A percentile compares a stretch with the other conserved stretches of the same genome.
Conservation (phyloP, 1,140 invertebrate genomes). For the Drosophila gunungcola region DNA sequence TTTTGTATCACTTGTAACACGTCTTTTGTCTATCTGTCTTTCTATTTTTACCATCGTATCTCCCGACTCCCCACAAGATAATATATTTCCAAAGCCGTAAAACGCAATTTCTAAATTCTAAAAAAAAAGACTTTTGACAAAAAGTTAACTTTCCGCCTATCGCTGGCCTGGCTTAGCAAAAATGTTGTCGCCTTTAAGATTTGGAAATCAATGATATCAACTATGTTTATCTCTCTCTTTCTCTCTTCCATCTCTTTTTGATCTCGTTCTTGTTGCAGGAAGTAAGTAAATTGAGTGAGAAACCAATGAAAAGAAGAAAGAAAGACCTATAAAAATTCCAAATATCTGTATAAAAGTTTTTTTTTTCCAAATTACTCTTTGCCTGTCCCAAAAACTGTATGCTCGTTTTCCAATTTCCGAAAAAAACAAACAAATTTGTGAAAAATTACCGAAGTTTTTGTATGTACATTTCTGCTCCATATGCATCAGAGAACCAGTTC, state of each 20-base stretch:
- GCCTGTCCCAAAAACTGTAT: constrained; percentile 31
- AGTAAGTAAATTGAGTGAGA: constrained; percentile 77
- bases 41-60: constrained; percentile 20
- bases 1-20: constrained; percentile 61
- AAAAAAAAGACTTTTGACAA: constrained; percentile 45
- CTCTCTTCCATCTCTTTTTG: constrained; percentile 56
- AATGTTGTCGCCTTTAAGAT: constrained; percentile 67
- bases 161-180: constrained; percentile 75
- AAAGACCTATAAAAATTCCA: constrained; percentile 31
- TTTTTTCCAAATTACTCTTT: constrained; percentile 28
- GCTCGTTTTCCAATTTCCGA: constrained; percentile 50
- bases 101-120: constrained; percentile 49
- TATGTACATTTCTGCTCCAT: constrained; percentile 42
- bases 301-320: constrained; percentile 54
- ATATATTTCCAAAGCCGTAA: constrained; percentile 54
- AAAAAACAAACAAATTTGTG: constrained; percentile 16
- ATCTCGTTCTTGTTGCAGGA: constrained; percentile 78
- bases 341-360: constrained; percentile 38
- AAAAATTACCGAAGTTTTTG: constrained; percentile 22
- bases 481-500: constrained; percentile 57
- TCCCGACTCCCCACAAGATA: constrained; percentile 29
- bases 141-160: constrained; percentile 71
- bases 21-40: constrained; percentile 51
- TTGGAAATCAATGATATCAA: constrained; percentile 72
- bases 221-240: constrained; percentile 72